Base-by-base conservation (phyloP, 2,113 vertebrate genomes). In the Phylloscopus whistleri region DNA sequence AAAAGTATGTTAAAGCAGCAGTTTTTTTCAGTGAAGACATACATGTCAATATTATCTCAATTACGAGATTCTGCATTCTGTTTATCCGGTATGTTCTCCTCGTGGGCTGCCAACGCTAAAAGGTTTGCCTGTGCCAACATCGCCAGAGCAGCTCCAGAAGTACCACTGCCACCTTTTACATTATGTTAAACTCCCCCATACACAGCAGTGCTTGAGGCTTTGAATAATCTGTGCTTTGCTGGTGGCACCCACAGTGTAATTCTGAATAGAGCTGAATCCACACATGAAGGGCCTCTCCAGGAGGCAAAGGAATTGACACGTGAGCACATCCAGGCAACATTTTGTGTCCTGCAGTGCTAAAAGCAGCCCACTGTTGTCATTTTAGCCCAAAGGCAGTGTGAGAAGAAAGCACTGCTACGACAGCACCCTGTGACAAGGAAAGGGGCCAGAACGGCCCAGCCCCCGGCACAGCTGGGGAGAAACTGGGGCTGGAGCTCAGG, bases 401-500 rank as follows among this genome's bases (percentile, higher is more conserved):
- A 69, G 75, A 31, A 80, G 58, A 53, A 68, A 52, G 33, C 44
- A 10, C 30, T 52, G 26, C 49, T 84, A 9, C 53, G 44, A 19
- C 58, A 76, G 22, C 17, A n/a, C 21, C 44, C 12, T 2, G 2
- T 21, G 56, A 19, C 56, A 51, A 33, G 0, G 3, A 0, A 30
- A 73, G 19, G 20, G 53, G 15, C 69, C 52, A 33, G 21, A 48
- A 19, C 35, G 11, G 9, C 21, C 62, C 39, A 6, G 53, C 7
- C 30, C 8, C 6, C 26, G 56, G 76, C 49, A 49, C 18, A 14
- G 31, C 48, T 49, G 23, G 56, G 41, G 27, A 77, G 31, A 56
- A 60, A 62, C 4, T 14, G 41, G 26, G 72, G 43, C 56, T 48
- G 44, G 66, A 85, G 46, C 14, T 14, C 11, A 16, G 7, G 52